A percentile compares a stretch with the other conserved stretches of the same genome.
phyloP scores from a whole-genome alignment of 2,888 invertebrate species.

The Agonopterix heracliana region DNA sequence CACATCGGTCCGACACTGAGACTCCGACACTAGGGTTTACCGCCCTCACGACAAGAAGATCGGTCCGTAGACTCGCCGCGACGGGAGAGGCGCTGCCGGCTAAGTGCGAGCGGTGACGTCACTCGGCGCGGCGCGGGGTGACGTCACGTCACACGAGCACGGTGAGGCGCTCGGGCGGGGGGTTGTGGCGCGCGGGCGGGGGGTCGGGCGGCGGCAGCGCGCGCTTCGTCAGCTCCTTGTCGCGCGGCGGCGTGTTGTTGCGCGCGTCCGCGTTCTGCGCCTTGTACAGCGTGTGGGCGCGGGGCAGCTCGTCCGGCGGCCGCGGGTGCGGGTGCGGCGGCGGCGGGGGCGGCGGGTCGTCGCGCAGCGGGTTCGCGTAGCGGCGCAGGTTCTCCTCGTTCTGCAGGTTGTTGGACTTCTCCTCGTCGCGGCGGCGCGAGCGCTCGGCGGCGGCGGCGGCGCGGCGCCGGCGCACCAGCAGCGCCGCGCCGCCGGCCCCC shows the following conservation, averaged over 20 bases:
- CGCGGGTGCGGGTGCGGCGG: conserved; percentile 55
- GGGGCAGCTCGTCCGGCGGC: conserved; percentile 67
- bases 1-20: not conserved
- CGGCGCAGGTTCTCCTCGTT: conserved; percentile 92
- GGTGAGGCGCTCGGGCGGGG: conserved; percentile 59
- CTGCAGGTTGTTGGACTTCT: conserved; percentile 93
- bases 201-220: conserved; percentile 69
- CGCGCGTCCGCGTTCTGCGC: conserved; percentile 90
- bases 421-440: conserved; percentile 83
- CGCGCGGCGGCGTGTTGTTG: conserved; percentile 86
- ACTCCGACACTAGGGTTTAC: not conserved
- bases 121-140: conserved; percentile 1
- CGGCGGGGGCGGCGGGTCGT: conserved; percentile 50
- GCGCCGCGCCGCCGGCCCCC: conserved; percentile 50
- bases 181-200: conserved; percentile 53
- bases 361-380: conserved; percentile 87
- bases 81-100: not conserved
- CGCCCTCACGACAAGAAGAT: not conserved
- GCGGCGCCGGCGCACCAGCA: conserved; percentile 34
- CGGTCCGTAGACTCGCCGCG: not conserved
- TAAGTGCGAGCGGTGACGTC: conserved; percentile 7
- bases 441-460: conserved; percentile 73
- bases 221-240: conserved; percentile 87
- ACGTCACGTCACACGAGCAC: conserved; percentile 49
- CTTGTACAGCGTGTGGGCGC: conserved; percentile 85